Evolutionary conservation across 2,113 vertebrate species (phyloP).

Genomic region (Pelmatolapia mariae): DNA sequence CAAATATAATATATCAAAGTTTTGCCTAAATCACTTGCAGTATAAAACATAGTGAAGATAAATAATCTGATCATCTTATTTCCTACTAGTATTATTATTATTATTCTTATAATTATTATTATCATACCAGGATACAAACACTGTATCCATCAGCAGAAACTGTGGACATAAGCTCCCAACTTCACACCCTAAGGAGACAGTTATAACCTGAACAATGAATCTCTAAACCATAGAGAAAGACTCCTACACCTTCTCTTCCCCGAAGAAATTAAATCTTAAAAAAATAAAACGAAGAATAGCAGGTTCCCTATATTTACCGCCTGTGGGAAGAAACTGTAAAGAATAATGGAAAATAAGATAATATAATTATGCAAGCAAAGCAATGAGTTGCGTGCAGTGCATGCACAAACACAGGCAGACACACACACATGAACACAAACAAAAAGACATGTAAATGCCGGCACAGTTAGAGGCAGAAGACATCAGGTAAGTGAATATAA

Average conservation of each 20-base stretch:
- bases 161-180: neutral
- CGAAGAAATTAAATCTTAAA: neutral
- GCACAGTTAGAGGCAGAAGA: neutral
- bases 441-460: neutral
- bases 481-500: neutral
- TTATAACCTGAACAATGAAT: neutral
- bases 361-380: neutral
- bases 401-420: too few relatives aligned
- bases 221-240: neutral
- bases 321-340: slow-evolving; percentile 8
- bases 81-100: too few relatives aligned
- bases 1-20: neutral
- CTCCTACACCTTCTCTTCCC: neutral
- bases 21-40: neutral
- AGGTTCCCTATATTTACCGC: slow-evolving; percentile 23
- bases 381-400: neutral
- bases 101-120: accelerated
- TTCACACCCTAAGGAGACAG: neutral
- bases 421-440: neutral
- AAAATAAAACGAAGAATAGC: slow-evolving; percentile 11
- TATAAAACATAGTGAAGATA: neutral
- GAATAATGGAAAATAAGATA: slow-evolving; percentile 25
- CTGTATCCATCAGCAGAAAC: neutral
- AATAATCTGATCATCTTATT: neutral
- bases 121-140: neutral